Percentiles rank a stretch among this genome's conserved stretches.
These are phyloP conservation scores for Leuciscus waleckii DNA, from an alignment of 2,797 vertebrate species.

Conservation along the genomic window DNA sequence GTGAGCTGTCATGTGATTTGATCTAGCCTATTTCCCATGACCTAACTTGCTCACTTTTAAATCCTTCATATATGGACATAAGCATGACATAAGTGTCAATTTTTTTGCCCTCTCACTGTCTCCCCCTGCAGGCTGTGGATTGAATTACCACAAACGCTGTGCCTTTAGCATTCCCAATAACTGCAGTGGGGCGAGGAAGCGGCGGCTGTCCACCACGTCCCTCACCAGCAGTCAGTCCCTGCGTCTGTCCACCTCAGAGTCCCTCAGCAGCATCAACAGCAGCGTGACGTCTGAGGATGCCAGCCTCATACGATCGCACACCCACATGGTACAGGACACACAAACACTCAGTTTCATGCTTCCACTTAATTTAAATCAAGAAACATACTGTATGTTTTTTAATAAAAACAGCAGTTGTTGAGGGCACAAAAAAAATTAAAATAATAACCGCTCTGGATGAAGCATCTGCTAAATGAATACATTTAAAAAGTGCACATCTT, in stretches of 20 bases:
- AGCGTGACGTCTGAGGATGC: slow-evolving; percentile 75
- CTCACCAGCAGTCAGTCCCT: slow-evolving; percentile 86
- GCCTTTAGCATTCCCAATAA: slow-evolving; percentile 95
- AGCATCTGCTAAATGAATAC: background rate
- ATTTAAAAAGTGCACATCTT: background rate
- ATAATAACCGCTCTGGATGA: background rate
- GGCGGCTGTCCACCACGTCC: slow-evolving; percentile 88
- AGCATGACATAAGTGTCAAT: background rate
- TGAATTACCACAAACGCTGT: slow-evolving; percentile 94
- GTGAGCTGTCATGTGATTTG: background rate
- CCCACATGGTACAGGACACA: slow-evolving; percentile 74
- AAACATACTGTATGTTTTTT: background rate
- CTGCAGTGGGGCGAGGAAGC: slow-evolving; percentile 89
- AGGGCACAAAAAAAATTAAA: background rate
- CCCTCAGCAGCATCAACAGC: slow-evolving; percentile 76
- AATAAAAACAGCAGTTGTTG: too few relatives aligned
- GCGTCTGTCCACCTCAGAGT: slow-evolving; percentile 84
- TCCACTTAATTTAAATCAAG: background rate
- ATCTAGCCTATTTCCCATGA: background rate
- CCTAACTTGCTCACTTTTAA: background rate
- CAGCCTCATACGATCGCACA: slow-evolving; percentile 79
- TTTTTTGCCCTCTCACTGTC: slow-evolving; percentile 48
- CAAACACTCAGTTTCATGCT: background rate
- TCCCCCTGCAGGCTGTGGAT: slow-evolving; percentile 85
- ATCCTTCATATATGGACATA: background rate